These are phyloP conservation scores for Parnassius orleans DNA, from an alignment of 2,888 invertebrate species.

Conservation along the genomic window DNA sequence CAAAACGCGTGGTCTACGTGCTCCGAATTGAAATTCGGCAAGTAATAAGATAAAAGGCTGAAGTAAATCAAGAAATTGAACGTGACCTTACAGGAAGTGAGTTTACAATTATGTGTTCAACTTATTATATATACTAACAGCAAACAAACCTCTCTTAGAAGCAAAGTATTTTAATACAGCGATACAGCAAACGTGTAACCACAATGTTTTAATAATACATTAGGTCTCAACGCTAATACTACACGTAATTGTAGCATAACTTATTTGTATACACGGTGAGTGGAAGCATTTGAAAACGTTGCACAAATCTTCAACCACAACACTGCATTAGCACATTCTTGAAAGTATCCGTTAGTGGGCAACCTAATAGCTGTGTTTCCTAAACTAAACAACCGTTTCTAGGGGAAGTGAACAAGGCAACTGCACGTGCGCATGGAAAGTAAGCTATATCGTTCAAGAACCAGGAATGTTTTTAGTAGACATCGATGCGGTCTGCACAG, in stretches of 20 bases:
- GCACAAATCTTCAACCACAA: conserved; percentile 11
- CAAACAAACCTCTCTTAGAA: no score
- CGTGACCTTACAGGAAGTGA: no score
- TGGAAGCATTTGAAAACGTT: conserved; percentile 18
- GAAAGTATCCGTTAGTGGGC: conserved; percentile 33
- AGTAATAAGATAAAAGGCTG: no score
- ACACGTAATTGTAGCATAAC: conserved; percentile 26
- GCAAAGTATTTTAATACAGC: not conserved
- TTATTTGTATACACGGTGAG: conserved; percentile 21
- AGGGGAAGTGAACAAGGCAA: conserved; percentile 43
- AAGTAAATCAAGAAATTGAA: no score
- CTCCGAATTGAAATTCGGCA: conserved; percentile 1
- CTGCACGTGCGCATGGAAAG: conserved; percentile 40
- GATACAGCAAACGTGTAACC: conserved; percentile 8
- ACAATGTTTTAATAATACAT: conserved; percentile 27
- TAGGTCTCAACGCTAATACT: conserved; percentile 15
- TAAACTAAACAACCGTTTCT: conserved; percentile 42
- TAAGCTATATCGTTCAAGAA: conserved; percentile 4
- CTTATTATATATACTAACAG: no score
- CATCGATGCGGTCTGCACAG: conserved; percentile 9
- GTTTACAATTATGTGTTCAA: no score
- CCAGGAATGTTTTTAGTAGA: conserved; percentile 14
- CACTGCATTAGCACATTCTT: conserved; percentile 25
- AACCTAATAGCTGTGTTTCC: conserved; percentile 37
- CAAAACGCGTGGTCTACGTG: conserved; percentile 9